Conservation (phyloP, 2,113 vertebrate species). For the Gopherus flavomarginatus region DNA sequence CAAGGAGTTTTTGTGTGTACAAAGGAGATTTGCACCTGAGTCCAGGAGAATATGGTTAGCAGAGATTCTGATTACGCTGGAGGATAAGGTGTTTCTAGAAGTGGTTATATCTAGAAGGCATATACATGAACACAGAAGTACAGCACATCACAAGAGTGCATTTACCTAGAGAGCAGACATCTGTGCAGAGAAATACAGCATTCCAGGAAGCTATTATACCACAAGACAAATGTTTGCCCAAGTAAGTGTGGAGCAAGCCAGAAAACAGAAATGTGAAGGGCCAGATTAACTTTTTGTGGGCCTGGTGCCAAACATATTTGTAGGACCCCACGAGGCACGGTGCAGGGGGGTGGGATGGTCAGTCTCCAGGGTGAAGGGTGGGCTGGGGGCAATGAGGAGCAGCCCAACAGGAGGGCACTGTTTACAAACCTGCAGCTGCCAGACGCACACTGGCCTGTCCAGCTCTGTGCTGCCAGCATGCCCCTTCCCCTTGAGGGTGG, state of each 20-base stretch:
- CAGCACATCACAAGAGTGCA: constrained; percentile 23
- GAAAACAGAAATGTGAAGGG: neutral
- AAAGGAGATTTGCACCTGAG: neutral
- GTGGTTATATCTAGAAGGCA: neutral
- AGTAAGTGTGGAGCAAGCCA: neutral
- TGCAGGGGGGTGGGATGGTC: no score
- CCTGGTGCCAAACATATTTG: no score
- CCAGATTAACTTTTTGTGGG: no score
- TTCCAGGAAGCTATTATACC: constrained; percentile 24
- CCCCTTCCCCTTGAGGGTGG: no score
- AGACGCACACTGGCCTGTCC: no score
- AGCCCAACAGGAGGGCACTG: no score
- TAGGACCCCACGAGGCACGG: no score
- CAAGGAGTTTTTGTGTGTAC: neutral
- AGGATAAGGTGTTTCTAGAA: neutral
- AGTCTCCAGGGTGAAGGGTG: no score
- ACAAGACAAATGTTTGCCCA: constrained; percentile 62
- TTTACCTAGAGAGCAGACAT: constrained; percentile 9
- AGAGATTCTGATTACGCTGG: neutral
- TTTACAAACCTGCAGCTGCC: no score
- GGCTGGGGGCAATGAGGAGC: no score
- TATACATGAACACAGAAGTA: constrained; percentile 25
- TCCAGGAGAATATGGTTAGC: neutral
- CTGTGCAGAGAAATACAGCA: constrained; percentile 3
- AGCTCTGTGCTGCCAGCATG: no score